Percentiles rank a stretch among this genome's conserved stretches.
These are phyloP conservation scores for Penaeus monodon DNA, from an alignment of 2,888 invertebrate species.

Conservation along the genomic window DNA sequence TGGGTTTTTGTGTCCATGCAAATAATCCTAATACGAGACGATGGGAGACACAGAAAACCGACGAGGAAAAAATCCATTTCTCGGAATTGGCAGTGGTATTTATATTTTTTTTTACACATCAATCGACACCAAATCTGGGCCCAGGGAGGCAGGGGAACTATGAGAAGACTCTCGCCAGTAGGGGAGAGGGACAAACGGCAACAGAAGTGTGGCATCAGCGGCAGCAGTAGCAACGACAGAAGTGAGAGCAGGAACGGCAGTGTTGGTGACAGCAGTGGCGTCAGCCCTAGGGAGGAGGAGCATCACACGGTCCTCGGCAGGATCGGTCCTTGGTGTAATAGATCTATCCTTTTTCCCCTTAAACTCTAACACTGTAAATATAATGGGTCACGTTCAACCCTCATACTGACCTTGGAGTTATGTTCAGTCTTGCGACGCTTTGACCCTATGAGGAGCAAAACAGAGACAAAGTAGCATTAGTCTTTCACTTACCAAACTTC, in stretches of 20 bases:
- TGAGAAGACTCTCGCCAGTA: conserved; percentile 10
- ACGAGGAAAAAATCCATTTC: conserved; percentile 6
- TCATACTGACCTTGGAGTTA: conserved; percentile 63
- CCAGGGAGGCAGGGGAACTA: neutral
- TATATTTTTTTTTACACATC: neutral
- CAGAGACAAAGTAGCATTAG: neutral
- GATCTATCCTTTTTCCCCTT: conserved; percentile 24
- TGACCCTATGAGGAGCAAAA: conserved; percentile 42
- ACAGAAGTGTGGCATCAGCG: conserved; percentile 9
- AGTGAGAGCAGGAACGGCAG: conserved; percentile 4
- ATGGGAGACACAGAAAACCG: neutral
- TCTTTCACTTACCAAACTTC: no score
- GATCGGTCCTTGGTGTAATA: neutral
- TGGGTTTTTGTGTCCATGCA: no score
- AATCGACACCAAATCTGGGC: neutral
- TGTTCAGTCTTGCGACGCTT: conserved; percentile 62
- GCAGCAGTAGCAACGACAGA: conserved; percentile 1
- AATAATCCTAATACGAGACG: no score
- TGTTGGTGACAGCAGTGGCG: conserved; percentile 16
- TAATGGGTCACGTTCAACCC: conserved; percentile 36
- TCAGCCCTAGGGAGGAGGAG: conserved; percentile 3
- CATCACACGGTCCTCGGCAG: neutral
- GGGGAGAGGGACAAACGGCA: conserved; percentile 4
- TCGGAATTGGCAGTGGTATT: conserved; percentile 9
- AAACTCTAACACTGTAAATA: conserved; percentile 42